Base-by-base conservation (phyloP, 1,140 invertebrate species). In the Drosophila erecta region DNA sequence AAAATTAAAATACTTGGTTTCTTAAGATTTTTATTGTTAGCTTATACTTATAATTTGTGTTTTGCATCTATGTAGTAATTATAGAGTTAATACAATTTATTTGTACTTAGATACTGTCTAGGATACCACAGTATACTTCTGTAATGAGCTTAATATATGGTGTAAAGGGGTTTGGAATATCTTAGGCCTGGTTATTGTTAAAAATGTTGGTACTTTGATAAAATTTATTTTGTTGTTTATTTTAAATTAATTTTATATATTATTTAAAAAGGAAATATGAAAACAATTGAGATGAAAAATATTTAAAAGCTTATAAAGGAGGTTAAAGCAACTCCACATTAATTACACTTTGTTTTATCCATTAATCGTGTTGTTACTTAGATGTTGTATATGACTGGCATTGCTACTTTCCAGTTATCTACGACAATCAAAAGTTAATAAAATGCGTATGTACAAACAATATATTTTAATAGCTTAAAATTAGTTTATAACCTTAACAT, bases 21-120 rank as follows among this genome's bases (percentile, higher is more conserved):
- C 24, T 46, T 24, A 24, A 2, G n/a, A 8, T 46, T 47, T n/a
- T 22, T n/a, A 22, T 14, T 47, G 44, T 24, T 24, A 27, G n/a
- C 44, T 47, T 47, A 27, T 7, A 22, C 4, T 24, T 24, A n/a
- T 24, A 10, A 10, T 47, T n/a, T n/a, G 6, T 47, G 6, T 27
- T 24, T n/a, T 47, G 20, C 43, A 7, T 14, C 20, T 6, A 22
- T 12, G 6, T 14, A 14, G 22, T 17, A 8, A 10, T 30, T 10
- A 30, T 30, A 30, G 30, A 30, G 20, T 47, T n/a, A n/a, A n/a
- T 47, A 8, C 7, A 24, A 8, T 27, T 24, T 8, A n/a, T 24
- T 27, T 47, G 44, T 27, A 27, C 44, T 47, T 47, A 27, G 44
- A 47, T 24, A 47, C 6, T 27, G 20, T 47, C 14, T 47, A 24